Base-by-base conservation (phyloP, 2,113 vertebrate genomes). In the Solea solea region DNA sequence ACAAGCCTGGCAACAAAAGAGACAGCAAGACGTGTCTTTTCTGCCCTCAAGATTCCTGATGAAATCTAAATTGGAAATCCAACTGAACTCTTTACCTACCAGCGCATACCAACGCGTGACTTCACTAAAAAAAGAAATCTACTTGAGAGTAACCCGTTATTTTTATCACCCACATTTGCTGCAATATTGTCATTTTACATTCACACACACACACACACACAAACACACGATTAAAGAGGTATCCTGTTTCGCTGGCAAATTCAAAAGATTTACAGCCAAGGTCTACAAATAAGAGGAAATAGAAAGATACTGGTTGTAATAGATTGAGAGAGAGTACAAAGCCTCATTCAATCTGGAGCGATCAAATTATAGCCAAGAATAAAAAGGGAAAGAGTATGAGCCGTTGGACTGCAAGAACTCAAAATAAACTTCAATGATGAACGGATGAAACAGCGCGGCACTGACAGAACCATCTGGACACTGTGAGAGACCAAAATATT, bases 1-100 rank as follows among this genome's bases (percentile, higher is more conserved):
- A 60, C n/a, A 34, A 54, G 70, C 25, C 67, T 64, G 57, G 41
- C 62, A 14, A 41, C 41, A 9, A 58, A 54, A 11, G 57, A 39
- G 12, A 56, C 58, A 61, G 34, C n/a, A n/a, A 45, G 59, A 62
- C 52, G 57, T 44, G 42, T 67, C 76, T 62, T 42, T n/a, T 48
- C 40, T 64, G 48, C 48, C 52, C 59, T 34, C 11, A 49, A 58
- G 39, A 61, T 27, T 64, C 8, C 46, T 53, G 1, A n/a, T 1
- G 15, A 46, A 51, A 56, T 45, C 14, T 39, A 45, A 21, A 64
- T 3, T 3, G 44, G 0, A 12, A 16, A 72, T 56, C 40, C 55
- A 34, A 10, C 3, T 10, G 12, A 45, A 45, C 44, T 10, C 44
- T 10, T 12, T 10, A n/a, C 28, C 8, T 71, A n/a, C 21, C 46